These are phyloP conservation scores for Coronaproctus castanopsis DNA, from an alignment of 2,888 invertebrate genomes.

Conservation along the genomic window DNA sequence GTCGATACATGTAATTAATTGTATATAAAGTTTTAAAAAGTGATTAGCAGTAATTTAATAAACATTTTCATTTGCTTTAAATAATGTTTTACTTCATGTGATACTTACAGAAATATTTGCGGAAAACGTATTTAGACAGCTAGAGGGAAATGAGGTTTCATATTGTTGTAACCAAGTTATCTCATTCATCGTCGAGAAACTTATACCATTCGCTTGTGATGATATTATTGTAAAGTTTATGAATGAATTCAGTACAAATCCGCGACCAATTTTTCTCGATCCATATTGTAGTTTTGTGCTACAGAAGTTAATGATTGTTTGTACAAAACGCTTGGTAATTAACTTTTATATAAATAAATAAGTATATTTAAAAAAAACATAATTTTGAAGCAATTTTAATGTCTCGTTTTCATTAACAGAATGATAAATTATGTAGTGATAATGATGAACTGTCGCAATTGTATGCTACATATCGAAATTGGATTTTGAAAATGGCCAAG, in stretches of 20 bases:
- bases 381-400: no score
- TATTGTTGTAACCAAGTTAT: conserved; percentile 60
- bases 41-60: no score
- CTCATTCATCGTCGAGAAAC: conserved; percentile 51
- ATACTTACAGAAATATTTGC: conserved; percentile 39
- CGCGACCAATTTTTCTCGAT: conserved; percentile 51
- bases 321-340: conserved; percentile 28
- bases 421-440: no score
- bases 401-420: no score
- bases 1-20: no score
- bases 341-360: not conserved
- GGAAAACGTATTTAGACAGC: conserved; percentile 53
- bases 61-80: no score
- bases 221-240: conserved; percentile 41
- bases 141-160: conserved; percentile 45
- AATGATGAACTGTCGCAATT: no score
- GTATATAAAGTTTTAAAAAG: no score
- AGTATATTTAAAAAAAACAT: not conserved
- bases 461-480: conserved; percentile 22
- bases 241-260: conserved; percentile 37
- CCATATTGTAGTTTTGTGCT: conserved; percentile 60
- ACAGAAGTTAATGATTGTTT: conserved; percentile 41
- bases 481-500: conserved; percentile 47
- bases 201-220: conserved; percentile 44
- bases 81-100: not conserved